phyloP scores from a whole-genome alignment of 2,888 invertebrate genomes.

The Cephus runcator region DNA sequence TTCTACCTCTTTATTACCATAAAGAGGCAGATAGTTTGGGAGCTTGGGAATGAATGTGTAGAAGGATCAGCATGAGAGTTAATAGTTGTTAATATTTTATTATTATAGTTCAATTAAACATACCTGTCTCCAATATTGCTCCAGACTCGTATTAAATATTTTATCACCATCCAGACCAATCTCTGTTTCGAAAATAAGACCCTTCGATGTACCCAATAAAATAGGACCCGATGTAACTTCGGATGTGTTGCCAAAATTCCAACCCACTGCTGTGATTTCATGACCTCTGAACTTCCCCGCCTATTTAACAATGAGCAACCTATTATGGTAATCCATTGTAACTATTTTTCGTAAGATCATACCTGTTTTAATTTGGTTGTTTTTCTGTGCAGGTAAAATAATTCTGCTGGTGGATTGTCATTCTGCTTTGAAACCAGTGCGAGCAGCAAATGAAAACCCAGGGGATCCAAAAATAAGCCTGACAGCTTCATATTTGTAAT shows the following conservation, averaged over 20 bases:
- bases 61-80: conserved; percentile 5
- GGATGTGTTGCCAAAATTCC: conserved; percentile 81
- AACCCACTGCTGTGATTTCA: conserved; percentile 91
- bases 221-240: conserved; percentile 83
- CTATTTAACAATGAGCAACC: conserved; percentile 48
- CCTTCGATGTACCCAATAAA: conserved; percentile 89
- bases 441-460: conserved; percentile 86
- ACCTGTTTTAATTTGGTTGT: conserved; percentile 78
- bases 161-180: conserved; percentile 84
- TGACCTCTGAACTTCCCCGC: conserved; percentile 76
- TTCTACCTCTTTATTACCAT: conserved; percentile 79
- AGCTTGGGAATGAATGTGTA: conserved; percentile 69
- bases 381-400: conserved; percentile 83
- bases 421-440: conserved; percentile 74
- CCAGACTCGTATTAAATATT: conserved; percentile 79
- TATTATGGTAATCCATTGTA: background rate
- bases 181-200: conserved; percentile 91
- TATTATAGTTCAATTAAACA: conserved; percentile 17
- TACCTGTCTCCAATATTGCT: conserved; percentile 90
- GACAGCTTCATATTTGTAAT: conserved; percentile 72
- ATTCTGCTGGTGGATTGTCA: conserved; percentile 74
- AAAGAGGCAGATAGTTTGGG: conserved; percentile 80
- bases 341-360: conserved; percentile 10
- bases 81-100: background rate
- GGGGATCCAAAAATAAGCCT: conserved; percentile 84